Conservation (phyloP, 2,113 vertebrate species). For the Cochlearius cochlearius region DNA sequence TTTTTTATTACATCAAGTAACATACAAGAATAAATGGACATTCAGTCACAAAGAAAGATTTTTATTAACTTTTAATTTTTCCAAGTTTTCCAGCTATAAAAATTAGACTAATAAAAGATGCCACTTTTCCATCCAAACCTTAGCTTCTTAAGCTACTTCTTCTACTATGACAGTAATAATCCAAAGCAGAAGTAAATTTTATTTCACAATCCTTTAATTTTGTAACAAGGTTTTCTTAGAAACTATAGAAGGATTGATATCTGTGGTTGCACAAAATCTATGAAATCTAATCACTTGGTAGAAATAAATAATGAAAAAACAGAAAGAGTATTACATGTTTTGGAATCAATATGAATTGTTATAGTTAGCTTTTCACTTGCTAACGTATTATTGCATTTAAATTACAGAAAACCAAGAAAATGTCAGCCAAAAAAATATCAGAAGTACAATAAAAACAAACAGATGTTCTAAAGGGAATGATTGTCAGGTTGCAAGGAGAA, state of each 20-base stretch:
- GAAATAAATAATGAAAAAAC: background rate
- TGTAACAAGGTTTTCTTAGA: background rate
- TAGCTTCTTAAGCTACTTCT: background rate
- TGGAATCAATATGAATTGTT: background rate
- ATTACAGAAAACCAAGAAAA: background rate
- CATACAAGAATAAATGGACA: background rate
- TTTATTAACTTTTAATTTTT: background rate
- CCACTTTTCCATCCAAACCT: background rate
- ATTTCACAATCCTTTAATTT: background rate
- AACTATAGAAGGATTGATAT: background rate
- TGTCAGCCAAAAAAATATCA: background rate
- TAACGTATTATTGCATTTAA: background rate
- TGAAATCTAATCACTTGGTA: background rate
- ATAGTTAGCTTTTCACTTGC: background rate
- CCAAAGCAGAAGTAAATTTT: background rate
- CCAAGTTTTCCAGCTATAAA: background rate
- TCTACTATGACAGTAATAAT: background rate
- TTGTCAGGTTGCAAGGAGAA: background rate
- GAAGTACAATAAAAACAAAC: background rate
- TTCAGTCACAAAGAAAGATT: background rate
- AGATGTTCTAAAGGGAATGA: background rate
- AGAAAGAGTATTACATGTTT: background rate
- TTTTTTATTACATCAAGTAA: background rate
- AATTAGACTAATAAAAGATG: background rate
- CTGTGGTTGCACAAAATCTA: background rate